Evolutionary conservation across 2,113 vertebrate species (phyloP), one percentile per base, ranked within the genome.

Genomic region (Oncorhynchus nerka): DNA sequence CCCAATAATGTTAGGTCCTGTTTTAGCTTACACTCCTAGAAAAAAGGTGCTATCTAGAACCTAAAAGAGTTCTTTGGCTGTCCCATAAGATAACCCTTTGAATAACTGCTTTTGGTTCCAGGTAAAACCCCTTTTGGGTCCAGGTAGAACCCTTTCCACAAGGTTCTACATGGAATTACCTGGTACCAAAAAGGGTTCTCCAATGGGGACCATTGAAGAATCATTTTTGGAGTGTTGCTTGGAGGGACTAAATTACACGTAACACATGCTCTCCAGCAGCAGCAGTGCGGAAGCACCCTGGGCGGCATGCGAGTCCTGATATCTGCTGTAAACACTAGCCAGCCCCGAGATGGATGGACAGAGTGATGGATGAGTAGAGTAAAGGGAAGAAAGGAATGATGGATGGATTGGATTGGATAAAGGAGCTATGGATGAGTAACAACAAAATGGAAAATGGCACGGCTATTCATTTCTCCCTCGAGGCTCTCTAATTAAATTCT

Each of bases 351-450:
- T 71, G 71, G 74, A 86, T 71, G 79, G 84, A 77, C 49, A 77
- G 68, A 75, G 76, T 81, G 79, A 83, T 81, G 79, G 84, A 86
- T 83, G 84, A 81, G 73, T 28, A 62, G 70, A 61, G 76, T 75
- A 75, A 69, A 34, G 78, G 79, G 68, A 81, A 75, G 84, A 73
- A 76, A 73, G 77, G 66, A 57, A 76, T 79, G 84, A 86, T 86
- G 77, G 84, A 86, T 86, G 77, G 75, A 73, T 73, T 39, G 34
- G 34, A 39, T 39, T 19, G 65, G 79, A 77, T 81, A 81, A 78
- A 75, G 75, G 76, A 45, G 67, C 75, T 76, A 75, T 77, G 81
- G 79, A 86, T 77, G 76, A 45, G 79, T 77, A 77, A 83, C 75
- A 81, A 70, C 71, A 71, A 81, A 83, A 83, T 83, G 75, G 75